Evolutionary conservation across 2,797 vertebrate species (phyloP), one percentile per base, ranked within the genome.

Genomic region (Brachyrhaphis roseni): DNA sequence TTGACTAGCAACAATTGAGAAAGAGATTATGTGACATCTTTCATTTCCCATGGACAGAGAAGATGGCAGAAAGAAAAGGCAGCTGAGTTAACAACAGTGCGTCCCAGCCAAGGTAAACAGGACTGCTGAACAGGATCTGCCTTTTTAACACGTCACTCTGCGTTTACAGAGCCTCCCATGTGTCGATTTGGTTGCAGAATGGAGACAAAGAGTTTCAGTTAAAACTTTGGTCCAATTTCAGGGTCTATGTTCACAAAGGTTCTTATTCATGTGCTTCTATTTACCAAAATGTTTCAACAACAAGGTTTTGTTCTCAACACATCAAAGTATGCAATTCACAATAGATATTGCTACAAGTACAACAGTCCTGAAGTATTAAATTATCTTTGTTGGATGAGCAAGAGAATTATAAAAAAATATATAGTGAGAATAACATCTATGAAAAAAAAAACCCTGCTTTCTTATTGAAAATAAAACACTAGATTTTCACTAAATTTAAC

Each of bases 1-100:
- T 66, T 43, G 86, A 87, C 76, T 71, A 89, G 80, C 72, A 36
- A 80, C 62, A 80, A 80, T 55, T 62, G 26, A 36, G 74, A 74
- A 64, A 34, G 46, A 79, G 53, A 75, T 82, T 18, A 79, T 72
- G 49, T 73, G 46, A 51, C 28, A 49, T 73, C 20, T 55, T 74
- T 53, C 39, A 26, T 36, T 26, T 53, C 39, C 5, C 66, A 26
- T n/a, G 20, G 39, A 43, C 4, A 70, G 39, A 43, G 39, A 70
- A 26, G 39, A 70, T n/a, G 11, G 66, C 20, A 43, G 23, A 43
- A 28, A 34, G 70, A 47, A 72, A 47, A 49, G 45, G 7, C 28
- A 72, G 36, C 66, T 1, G 39, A 43, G 36, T 43, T 62, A 62
- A 34, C 62, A 66, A 20, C 39, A 41, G 36, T 10, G 36, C 5